Percentiles rank a stretch among this genome's conserved stretches.
Conservation (phyloP, 1,140 invertebrate species). For the Potamilus streckersoni region DNA sequence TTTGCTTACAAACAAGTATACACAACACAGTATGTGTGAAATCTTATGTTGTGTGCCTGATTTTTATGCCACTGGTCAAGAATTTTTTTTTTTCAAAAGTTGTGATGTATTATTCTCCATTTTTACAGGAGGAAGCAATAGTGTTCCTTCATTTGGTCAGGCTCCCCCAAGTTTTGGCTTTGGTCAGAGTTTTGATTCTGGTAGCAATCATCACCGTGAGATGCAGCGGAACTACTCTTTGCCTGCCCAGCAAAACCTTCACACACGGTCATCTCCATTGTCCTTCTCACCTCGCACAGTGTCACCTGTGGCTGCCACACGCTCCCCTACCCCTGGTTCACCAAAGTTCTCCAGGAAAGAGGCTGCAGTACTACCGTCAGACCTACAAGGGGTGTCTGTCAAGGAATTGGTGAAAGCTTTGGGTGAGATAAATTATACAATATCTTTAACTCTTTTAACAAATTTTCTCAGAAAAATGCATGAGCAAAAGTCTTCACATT, state of each 20-base stretch:
- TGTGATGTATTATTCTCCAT: no score
- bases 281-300: constrained; percentile 25
- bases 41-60: no score
- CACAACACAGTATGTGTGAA: no score
- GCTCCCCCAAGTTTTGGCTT: constrained; percentile 3
- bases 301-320: constrained; percentile 28
- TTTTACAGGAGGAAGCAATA: no score
- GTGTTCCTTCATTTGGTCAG: no score
- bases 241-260: constrained; percentile 13
- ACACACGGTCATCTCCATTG: constrained; percentile 20
- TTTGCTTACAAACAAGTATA: no score
- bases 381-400: constrained; percentile 81
- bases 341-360: constrained; percentile 42
- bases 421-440: constrained; percentile 65
- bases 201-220: constrained; percentile 12
- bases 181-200: constrained; percentile 8
- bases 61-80: no score
- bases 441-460: no score
- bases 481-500: no score
- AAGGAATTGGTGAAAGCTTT: constrained; percentile 84
- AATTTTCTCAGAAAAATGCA: no score
- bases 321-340: constrained; percentile 38
- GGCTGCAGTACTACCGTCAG: constrained; percentile 70
- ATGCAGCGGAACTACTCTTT: constrained; percentile 24
- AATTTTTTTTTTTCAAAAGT: no score